Conservation (phyloP, 2,797 vertebrate genomes). For the Forpus xanthops region DNA sequence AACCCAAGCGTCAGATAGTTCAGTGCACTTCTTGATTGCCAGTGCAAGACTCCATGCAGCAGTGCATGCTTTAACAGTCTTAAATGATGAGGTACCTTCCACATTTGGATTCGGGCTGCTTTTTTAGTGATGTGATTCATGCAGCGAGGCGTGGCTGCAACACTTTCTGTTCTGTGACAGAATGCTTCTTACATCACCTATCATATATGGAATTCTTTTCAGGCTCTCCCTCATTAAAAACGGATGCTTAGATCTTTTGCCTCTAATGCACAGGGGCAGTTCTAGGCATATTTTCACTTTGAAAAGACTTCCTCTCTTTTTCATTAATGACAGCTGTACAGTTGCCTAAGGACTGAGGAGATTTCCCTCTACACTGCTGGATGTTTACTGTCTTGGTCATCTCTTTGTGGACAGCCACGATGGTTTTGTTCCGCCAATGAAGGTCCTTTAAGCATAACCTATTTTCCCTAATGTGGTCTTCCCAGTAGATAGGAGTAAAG, state of each 20-base stretch:
- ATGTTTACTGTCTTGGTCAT: conserved; percentile 13
- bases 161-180: conserved; percentile 41
- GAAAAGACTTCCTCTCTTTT: conserved; percentile 49
- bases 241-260: conserved; percentile 3
- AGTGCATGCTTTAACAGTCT: not conserved
- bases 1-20: not conserved
- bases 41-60: not conserved
- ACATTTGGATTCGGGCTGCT: not conserved
- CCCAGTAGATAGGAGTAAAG: not conserved
- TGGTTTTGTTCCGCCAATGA: not conserved
- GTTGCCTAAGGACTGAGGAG: not conserved
- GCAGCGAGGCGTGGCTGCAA: conserved; percentile 30
- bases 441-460: not conserved
- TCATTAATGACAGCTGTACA: conserved; percentile 45
- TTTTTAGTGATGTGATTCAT: conserved; percentile 11
- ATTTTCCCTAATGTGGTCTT: not conserved
- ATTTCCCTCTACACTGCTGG: not conserved
- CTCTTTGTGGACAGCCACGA: not conserved
- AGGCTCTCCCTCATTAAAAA: conserved; percentile 51
- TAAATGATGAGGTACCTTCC: not conserved
- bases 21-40: not conserved
- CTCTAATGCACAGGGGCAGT: conserved; percentile 26
- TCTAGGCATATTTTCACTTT: conserved; percentile 51
- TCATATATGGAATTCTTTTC: conserved; percentile 46
- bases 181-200: conserved; percentile 47